Conservation (phyloP, 2,888 invertebrate genomes). For the Himalopsyche kuldschensis region DNA sequence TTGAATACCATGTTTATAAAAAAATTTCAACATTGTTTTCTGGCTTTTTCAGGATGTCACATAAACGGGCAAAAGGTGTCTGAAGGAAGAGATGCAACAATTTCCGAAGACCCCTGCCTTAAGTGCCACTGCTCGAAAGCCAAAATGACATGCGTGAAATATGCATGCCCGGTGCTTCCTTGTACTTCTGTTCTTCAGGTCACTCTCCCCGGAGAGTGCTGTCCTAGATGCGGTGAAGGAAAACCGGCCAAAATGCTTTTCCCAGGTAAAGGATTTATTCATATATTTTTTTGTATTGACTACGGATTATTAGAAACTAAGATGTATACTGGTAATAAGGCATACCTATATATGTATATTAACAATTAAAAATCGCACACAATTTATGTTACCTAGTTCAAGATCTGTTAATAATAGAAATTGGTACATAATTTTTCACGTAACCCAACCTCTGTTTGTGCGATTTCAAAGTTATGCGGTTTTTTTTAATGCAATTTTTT, state of each 20-base stretch:
- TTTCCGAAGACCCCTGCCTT: slow-evolving; percentile 83
- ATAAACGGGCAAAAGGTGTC: slow-evolving; percentile 82
- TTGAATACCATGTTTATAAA: too few relatives aligned
- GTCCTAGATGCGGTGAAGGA: slow-evolving; percentile 60
- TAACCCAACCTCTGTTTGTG: too few relatives aligned
- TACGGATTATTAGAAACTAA: background rate
- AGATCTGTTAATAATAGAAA: too few relatives aligned
- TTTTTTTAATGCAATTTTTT: too few relatives aligned
- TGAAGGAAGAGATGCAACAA: slow-evolving; percentile 78
- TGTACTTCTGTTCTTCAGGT: slow-evolving; percentile 72
- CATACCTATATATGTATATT: too few relatives aligned
- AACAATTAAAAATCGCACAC: too few relatives aligned
- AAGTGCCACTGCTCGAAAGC: slow-evolving; percentile 78
- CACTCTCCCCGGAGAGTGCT: slow-evolving; percentile 79
- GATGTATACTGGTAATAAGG: too few relatives aligned
- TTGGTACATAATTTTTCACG: too few relatives aligned
- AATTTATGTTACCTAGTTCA: too few relatives aligned
- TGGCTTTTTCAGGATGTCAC: slow-evolving; percentile 66
- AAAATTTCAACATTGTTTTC: too few relatives aligned
- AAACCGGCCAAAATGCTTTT: slow-evolving; percentile 55
- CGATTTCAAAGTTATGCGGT: too few relatives aligned
- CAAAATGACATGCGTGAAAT: slow-evolving; percentile 76
- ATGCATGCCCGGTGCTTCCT: slow-evolving; percentile 86
- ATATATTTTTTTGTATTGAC: background rate
- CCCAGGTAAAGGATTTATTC: slow-evolving; percentile 46